Evolutionary conservation across 2,113 vertebrate species (phyloP).

Genomic region (Buteo buteo): DNA sequence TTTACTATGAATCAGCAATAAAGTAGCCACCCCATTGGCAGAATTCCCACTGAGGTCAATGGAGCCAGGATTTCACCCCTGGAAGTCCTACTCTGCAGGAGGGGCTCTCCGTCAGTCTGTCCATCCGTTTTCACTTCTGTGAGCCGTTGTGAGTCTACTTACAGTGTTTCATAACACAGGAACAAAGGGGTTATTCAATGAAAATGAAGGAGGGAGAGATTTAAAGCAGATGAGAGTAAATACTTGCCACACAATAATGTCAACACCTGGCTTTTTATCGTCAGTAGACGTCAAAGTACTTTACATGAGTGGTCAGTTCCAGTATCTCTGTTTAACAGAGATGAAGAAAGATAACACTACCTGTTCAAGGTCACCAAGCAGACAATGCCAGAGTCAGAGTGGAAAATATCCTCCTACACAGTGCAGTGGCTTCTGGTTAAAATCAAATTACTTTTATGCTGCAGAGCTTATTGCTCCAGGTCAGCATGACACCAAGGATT

Average conservation of each 20-base stretch:
- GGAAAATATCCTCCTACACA: neutral
- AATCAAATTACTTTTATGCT: neutral
- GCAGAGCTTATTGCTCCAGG: neutral
- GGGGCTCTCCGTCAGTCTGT: neutral
- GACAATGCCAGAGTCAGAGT: neutral
- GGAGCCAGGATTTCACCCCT: neutral
- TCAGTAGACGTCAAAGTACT: neutral
- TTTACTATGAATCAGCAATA: conserved; percentile 13
- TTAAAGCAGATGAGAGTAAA: conserved; percentile 37
- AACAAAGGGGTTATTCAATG: conserved; percentile 41
- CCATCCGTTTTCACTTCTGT: neutral
- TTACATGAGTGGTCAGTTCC: neutral
- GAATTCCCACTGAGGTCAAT: neutral
- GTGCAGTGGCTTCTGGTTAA: neutral
- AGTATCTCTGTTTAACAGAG: neutral
- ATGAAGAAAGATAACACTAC: neutral
- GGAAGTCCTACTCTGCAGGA: neutral
- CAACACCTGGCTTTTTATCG: neutral
- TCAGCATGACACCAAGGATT: neutral
- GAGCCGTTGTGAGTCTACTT: neutral
- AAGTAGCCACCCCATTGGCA: neutral
- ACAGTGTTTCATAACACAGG: neutral
- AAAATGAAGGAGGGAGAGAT: neutral
- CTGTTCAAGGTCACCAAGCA: neutral
- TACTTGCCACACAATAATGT: neutral